phyloP scores from a whole-genome alignment of 2,888 invertebrate species.

The Agrochola macilenta region DNA sequence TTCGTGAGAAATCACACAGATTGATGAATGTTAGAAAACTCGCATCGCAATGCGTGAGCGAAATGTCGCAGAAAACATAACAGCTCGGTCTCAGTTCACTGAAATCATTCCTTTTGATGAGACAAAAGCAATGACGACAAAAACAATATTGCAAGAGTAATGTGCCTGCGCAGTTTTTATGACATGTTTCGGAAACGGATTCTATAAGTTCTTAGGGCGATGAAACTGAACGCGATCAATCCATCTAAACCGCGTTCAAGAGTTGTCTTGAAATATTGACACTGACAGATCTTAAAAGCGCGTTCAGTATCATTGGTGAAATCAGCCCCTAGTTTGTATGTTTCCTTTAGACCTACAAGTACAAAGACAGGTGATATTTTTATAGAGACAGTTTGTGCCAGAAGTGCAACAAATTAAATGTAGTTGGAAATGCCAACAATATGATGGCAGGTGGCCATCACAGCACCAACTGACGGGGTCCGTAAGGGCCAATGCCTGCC shows the following conservation, averaged over 20 bases:
- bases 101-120: slow-evolving; percentile 37
- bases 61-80: slow-evolving; percentile 31
- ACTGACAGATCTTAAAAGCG: no score
- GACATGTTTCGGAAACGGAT: slow-evolving; percentile 16
- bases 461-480: no score
- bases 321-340: no score
- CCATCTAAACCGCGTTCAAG: no score
- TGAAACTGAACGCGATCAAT: no score
- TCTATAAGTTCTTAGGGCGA: neutral
- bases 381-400: no score
- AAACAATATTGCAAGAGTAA: slow-evolving; percentile 36
- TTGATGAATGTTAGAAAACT: slow-evolving; percentile 42
- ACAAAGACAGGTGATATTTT: no score
- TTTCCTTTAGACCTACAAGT: no score
- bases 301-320: no score
- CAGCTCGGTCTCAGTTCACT: slow-evolving; percentile 19
- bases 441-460: slow-evolving; percentile 46
- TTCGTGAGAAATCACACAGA: slow-evolving; percentile 39
- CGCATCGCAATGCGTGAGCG: slow-evolving; percentile 33
- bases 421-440: slow-evolving; percentile 8
- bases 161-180: slow-evolving; percentile 3
- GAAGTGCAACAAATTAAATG: slow-evolving; percentile 15
- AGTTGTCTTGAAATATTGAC: no score
- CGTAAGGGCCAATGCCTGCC: no score
- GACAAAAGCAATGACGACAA: slow-evolving; percentile 39